Percentiles rank a stretch among this genome's conserved stretches.
Evolutionary conservation across 2,888 invertebrate species (phyloP).

Genomic region (Calliopum simillimum): DNA sequence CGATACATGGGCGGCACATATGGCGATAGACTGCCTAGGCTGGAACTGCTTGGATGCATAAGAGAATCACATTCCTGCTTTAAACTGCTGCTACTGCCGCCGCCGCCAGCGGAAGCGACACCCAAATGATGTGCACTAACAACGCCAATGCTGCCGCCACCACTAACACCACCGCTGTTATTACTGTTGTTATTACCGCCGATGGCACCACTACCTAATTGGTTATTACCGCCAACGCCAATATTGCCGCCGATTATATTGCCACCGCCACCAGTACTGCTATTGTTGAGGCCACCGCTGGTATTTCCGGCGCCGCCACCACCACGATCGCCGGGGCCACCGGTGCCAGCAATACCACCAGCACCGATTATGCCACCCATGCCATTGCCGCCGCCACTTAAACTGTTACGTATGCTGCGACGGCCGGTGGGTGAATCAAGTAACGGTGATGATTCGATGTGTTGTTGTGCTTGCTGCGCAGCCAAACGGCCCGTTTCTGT

Average conservation of each 20-base stretch:
- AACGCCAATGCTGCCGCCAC: constrained; percentile 42
- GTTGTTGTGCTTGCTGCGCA: constrained; percentile 67
- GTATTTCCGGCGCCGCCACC: constrained; percentile 55
- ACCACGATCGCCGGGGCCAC: constrained; percentile 45
- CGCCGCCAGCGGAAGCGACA: constrained; percentile 50
- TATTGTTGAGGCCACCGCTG: constrained; percentile 35
- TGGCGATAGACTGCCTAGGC: constrained; percentile 62
- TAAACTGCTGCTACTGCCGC: constrained; percentile 59
- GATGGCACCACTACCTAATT: constrained; percentile 49
- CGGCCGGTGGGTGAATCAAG: constrained; percentile 67
- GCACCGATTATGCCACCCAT: constrained; percentile 57
- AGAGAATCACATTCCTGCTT: constrained; percentile 68
- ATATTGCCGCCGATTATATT: constrained; percentile 52
- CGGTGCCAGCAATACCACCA: constrained; percentile 45
- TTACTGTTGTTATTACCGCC: constrained; percentile 36
- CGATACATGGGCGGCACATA: constrained; percentile 67
- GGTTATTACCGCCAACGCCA: constrained; percentile 53
- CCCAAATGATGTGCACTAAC: constrained; percentile 37
- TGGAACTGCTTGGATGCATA: constrained; percentile 65
- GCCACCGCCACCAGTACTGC: constrained; percentile 51
- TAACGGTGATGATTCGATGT: constrained; percentile 59
- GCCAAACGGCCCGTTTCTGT: constrained; percentile 75
- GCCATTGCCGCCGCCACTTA: constrained; percentile 65
- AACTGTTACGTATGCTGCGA: constrained; percentile 65
- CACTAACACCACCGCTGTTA: constrained; percentile 28